phyloP scores from a whole-genome alignment of 35 echinoderm and acorn worm species.

The Antedon bifida region DNA sequence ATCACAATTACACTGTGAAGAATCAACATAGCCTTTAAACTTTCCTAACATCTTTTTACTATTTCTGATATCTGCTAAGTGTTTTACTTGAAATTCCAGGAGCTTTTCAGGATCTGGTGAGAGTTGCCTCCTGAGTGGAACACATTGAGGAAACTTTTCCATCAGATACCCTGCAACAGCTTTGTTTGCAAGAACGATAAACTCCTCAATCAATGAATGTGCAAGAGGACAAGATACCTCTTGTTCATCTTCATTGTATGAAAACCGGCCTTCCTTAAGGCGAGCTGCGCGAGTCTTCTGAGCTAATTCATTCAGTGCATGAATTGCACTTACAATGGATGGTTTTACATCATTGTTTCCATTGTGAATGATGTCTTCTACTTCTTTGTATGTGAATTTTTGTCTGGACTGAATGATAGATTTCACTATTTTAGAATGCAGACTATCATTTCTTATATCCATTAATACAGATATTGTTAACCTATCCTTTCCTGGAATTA shows the following conservation, averaged over 20 bases:
- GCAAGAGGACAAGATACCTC: constrained; percentile 13
- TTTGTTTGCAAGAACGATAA: constrained; percentile 58
- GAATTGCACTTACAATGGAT: constrained; percentile 9
- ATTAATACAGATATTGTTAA: constrained; percentile 62
- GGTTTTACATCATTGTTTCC: constrained; percentile 12
- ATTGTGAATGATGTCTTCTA: constrained; percentile 13
- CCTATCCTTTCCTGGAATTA: constrained; percentile 31
- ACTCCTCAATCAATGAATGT: constrained; percentile 70
- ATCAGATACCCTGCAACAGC: constrained; percentile 40
- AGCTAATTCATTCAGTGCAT: constrained; percentile 23
- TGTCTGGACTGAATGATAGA: constrained; percentile 42
- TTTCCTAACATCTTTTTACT: background rate
- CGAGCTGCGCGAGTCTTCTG: constrained; percentile 1
- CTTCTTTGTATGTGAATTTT: constrained; percentile 50
- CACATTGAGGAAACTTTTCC: constrained; percentile 23
- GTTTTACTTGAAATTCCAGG: constrained; percentile 24
- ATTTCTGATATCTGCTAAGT: background rate
- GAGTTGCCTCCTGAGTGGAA: constrained; percentile 52
- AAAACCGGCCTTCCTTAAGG: constrained; percentile 28
- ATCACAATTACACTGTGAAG: background rate
- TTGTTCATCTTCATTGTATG: constrained; percentile 30
- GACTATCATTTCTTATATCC: constrained; percentile 30
- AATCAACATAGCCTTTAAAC: background rate
- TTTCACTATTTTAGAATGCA: constrained; percentile 19
- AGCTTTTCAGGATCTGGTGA: constrained; percentile 31